Evolutionary conservation across 2,888 invertebrate species (phyloP), one percentile per base, ranked within the genome.

Genomic region (Athetis lepigone): DNA sequence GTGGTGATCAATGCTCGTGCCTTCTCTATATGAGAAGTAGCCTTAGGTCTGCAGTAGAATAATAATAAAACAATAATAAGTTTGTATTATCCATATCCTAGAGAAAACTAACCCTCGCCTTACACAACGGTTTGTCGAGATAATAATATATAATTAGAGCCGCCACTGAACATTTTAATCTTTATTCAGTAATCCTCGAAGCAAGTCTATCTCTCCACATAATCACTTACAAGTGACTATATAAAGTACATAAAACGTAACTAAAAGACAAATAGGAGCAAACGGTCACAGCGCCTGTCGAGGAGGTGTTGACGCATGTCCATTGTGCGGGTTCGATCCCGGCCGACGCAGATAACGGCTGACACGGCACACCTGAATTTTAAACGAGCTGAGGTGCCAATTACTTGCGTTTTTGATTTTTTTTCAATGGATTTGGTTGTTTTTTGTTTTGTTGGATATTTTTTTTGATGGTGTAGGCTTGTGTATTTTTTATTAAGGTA

Each of bases 351-450:
- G 83, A 86, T 88, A 85, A 86, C 85, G 79, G 78, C 85, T 85
- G 85, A 83, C 75, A 82, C 71, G 86, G 29, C 45, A 86, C 88
- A 85, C 79, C 83, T 88, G 88, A 88, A 86, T 88, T 87, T 88
- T 78, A 84, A 84, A 82, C 81, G 55, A 74, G 66, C 59, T 73
- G 77, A 74, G 79, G 82, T 86, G 85, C 83, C 85, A 85, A 86
- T 86, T 86, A 85, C 80, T 73, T 79, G 70, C 29, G 13, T 2
- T 55, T 69, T 50, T 59, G 13, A 11, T 37, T 45, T 57, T 59
- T 61, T 63, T 68, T 42, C 21, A 36, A 54, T 62, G 65, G 52
- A 50, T 63, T 39, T 49, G 13, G 40, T 45, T 68, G 57, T 72
- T 65, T 74, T 73, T 69, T 29, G 39, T 42, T 33, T 7, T 37